A percentile compares a stretch with the other conserved stretches of the same genome.
Conservation (phyloP, 2,888 invertebrate genomes). For the Drosophila neutralis region DNA sequence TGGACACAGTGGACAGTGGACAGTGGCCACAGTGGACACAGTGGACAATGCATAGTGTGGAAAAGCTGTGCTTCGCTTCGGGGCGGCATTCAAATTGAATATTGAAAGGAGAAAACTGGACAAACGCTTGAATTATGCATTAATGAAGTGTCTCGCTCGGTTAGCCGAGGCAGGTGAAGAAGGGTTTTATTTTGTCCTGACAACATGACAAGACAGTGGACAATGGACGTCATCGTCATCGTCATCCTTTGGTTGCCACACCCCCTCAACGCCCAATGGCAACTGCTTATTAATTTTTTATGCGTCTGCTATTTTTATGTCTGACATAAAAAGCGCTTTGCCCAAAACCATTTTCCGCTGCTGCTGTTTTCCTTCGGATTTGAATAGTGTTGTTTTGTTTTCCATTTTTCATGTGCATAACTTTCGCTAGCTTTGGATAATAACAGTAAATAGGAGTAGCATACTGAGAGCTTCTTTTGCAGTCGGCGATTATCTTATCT, state of each 20-base stretch:
- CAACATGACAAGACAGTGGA: slow-evolving; percentile 56
- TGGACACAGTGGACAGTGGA: slow-evolving; percentile 29
- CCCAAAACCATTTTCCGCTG: slow-evolving; percentile 52
- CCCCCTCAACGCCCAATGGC: slow-evolving; percentile 3
- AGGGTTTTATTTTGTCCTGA: slow-evolving; percentile 14
- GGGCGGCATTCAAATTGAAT: slow-evolving; percentile 79
- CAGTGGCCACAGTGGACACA: background rate
- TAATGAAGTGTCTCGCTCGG: slow-evolving; percentile 74
- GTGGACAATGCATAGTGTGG: background rate
- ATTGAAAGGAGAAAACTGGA: slow-evolving; percentile 78
- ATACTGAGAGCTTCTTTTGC: slow-evolving; percentile 13
- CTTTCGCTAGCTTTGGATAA: slow-evolving; percentile 22
- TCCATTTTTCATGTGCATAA: slow-evolving; percentile 7
- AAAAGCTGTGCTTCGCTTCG: slow-evolving; percentile 66
- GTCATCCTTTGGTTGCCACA: slow-evolving; percentile 4
- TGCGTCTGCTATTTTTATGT: slow-evolving; percentile 77
- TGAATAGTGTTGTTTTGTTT: slow-evolving; percentile 46
- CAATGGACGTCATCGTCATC: slow-evolving; percentile 32
- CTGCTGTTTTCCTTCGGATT: slow-evolving; percentile 40
- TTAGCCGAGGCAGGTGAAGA: slow-evolving; percentile 25
- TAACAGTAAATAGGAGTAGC: background rate
- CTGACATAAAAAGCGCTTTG: slow-evolving; percentile 69
- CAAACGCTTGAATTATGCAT: slow-evolving; percentile 80
- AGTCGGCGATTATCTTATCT: slow-evolving; percentile 8
- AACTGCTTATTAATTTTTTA: slow-evolving; percentile 76